A percentile compares a stretch with the other conserved stretches of the same genome.
These are phyloP conservation scores for Poecilia velifera DNA, from an alignment of 2,797 vertebrate genomes.

Conservation along the genomic window DNA sequence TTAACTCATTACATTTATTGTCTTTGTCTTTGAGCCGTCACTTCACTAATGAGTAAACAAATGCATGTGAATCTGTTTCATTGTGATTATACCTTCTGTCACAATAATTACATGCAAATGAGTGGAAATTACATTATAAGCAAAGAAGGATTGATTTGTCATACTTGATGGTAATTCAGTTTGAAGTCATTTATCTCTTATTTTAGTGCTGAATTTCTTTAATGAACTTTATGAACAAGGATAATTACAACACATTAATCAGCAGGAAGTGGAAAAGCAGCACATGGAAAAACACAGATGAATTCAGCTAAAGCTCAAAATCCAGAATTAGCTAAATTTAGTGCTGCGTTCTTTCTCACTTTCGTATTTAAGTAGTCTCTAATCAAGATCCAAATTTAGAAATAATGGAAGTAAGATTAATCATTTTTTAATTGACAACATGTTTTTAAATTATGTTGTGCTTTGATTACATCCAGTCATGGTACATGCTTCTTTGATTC, in stretches of 20 bases:
- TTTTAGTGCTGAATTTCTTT: not conserved
- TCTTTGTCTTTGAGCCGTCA: constrained; percentile 11
- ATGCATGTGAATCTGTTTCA: not conserved
- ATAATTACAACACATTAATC: not conserved
- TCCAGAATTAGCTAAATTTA: not conserved
- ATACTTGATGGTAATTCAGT: not conserved
- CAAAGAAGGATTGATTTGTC: not conserved
- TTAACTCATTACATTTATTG: constrained; percentile 15
- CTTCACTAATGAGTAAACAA: not conserved
- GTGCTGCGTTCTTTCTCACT: not conserved
- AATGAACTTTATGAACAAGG: not conserved
- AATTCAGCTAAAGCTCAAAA: not conserved
- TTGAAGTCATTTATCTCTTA: not conserved
- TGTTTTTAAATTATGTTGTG: not conserved
- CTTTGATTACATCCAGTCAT: not conserved
- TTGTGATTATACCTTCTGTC: not conserved
- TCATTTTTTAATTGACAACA: not conserved
- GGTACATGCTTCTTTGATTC: not conserved
- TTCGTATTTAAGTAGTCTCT: not conserved
- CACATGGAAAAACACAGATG: not conserved
- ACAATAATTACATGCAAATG: not conserved
- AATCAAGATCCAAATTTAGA: not conserved
- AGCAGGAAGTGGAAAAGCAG: not conserved
- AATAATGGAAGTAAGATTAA: not conserved
- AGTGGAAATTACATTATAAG: not conserved